Percentiles rank a stretch among this genome's conserved stretches.
Conservation (phyloP, 2,888 invertebrate species). For the Oscheius onirici region DNA sequence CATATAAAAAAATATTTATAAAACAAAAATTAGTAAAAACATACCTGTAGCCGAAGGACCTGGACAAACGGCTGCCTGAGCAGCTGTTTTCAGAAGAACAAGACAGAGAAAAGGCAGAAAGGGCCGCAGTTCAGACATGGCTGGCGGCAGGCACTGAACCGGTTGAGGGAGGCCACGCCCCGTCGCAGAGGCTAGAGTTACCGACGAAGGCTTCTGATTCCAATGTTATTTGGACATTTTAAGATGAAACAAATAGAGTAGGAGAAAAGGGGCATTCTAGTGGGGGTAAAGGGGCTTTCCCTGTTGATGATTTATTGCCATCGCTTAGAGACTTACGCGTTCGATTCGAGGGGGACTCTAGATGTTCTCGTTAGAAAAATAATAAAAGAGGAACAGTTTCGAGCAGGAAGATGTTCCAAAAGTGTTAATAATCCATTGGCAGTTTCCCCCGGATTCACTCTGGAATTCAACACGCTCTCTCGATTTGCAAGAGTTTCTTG, state of each 20-base stretch:
- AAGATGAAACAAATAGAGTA: constrained; percentile 8
- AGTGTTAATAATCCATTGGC: no score
- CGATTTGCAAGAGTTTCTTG: no score
- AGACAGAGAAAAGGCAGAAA: constrained; percentile 14
- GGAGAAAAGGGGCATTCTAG: not conserved
- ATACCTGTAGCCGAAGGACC: constrained; percentile 21
- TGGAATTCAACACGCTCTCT: no score
- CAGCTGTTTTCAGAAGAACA: constrained; percentile 10
- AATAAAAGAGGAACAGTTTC: no score
- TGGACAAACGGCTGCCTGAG: constrained; percentile 9
- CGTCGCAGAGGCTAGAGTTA: constrained; percentile 22
- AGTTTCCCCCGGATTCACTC: no score
- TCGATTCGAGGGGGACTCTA: no score
- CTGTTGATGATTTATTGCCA: constrained; percentile 1
- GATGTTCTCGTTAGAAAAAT: no score
- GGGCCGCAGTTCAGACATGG: constrained; percentile 20
- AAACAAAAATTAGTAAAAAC: no score
- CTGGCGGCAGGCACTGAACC: constrained; percentile 17
- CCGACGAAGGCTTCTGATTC: constrained; percentile 21
- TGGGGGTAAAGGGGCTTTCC: not conserved
- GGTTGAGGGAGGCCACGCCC: constrained; percentile 6
- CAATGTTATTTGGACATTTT: constrained; percentile 13
- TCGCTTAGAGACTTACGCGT: not conserved
- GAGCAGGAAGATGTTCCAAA: no score
- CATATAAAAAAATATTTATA: not conserved